Conservation (phyloP, 1,140 invertebrate species). For the Drosophila ohnishii region DNA sequence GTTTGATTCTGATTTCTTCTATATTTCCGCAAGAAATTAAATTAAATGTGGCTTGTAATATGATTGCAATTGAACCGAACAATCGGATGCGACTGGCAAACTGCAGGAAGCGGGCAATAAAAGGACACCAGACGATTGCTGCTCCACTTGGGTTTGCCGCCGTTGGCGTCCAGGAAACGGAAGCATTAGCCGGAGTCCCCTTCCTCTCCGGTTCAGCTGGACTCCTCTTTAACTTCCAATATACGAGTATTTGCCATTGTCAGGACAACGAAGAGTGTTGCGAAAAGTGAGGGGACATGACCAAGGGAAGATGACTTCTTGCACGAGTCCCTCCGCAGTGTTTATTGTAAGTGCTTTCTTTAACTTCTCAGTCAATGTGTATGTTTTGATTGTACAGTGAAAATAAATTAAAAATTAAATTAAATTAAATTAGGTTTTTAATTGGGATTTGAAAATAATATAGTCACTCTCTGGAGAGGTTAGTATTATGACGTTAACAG, state of each 20-base stretch:
- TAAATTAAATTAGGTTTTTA: too few relatives aligned
- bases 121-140: slow-evolving; percentile 47
- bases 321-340: slow-evolving; percentile 36
- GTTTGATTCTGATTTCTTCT: slow-evolving; percentile 55
- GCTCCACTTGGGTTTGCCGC: slow-evolving; percentile 7
- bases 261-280: background rate
- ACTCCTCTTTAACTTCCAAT: slow-evolving; percentile 20
- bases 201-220: background rate
- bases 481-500: background rate
- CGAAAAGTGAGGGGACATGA: background rate
- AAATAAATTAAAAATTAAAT: background rate
- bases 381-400: slow-evolving; percentile 14
- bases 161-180: slow-evolving; percentile 46
- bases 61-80: slow-evolving; percentile 67
- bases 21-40: slow-evolving; percentile 76
- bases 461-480: background rate
- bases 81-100: slow-evolving; percentile 66
- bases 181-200: slow-evolving; percentile 52
- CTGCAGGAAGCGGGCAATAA: slow-evolving; percentile 71
- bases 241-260: slow-evolving; percentile 12
- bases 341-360: slow-evolving; percentile 66
- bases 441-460: background rate
- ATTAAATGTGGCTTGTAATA: slow-evolving; percentile 78
- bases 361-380: slow-evolving; percentile 54
- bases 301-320: slow-evolving; percentile 46